Evolutionary conservation across 1,140 invertebrate species (phyloP).

Genomic region (Formica exsecta): DNA sequence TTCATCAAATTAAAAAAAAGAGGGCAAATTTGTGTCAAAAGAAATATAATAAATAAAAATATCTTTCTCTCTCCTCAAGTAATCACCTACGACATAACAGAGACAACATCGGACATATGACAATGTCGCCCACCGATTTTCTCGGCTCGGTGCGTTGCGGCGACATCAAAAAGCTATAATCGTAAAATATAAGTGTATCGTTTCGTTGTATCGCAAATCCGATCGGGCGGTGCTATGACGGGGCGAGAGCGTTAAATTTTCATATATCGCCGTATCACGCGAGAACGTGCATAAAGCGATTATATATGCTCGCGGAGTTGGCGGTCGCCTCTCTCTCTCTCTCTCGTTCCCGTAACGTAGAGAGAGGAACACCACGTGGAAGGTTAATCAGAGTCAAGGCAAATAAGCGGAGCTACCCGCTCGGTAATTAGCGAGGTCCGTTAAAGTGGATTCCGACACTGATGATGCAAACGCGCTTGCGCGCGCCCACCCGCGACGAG

Average conservation of each 20-base stretch:
- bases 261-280: slow-evolving; percentile 4
- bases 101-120: background rate
- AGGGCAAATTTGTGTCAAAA: no score
- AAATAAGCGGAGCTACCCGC: slow-evolving; percentile 74
- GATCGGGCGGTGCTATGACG: slow-evolving; percentile 1
- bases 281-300: slow-evolving; percentile 57
- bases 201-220: slow-evolving; percentile 11
- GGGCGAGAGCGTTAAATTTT: slow-evolving; percentile 39
- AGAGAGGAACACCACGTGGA: slow-evolving; percentile 49
- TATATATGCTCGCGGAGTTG: slow-evolving; percentile 14
- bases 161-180: background rate
- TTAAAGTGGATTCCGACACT: slow-evolving; percentile 78
- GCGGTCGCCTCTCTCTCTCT: slow-evolving; percentile 24
- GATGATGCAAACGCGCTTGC: slow-evolving; percentile 55
- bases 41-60: background rate
- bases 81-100: background rate
- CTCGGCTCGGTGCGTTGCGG: background rate
- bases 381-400: slow-evolving; percentile 82
- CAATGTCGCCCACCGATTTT: background rate
- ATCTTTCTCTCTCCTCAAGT: no score
- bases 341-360: slow-evolving; percentile 33
- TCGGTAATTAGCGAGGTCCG: slow-evolving; percentile 80
- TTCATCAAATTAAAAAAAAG: background rate
- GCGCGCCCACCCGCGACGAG: slow-evolving; percentile 38
- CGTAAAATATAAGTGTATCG: background rate